Evolutionary conservation across 2,888 invertebrate species (phyloP).

Genomic region (Nymphalis polychloros): DNA sequence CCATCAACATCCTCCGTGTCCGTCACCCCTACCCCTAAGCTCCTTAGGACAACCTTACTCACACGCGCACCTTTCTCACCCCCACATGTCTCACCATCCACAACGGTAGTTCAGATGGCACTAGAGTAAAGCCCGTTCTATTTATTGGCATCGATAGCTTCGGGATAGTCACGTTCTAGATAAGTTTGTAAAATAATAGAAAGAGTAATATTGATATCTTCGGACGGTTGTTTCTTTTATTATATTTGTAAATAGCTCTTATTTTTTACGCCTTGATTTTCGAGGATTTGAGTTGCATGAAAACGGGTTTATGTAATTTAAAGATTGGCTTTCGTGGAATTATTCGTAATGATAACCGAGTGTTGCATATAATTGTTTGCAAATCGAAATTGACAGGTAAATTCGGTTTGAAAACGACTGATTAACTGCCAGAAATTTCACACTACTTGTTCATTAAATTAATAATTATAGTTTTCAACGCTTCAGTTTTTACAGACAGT

Average conservation of each 20-base stretch:
- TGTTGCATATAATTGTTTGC: conserved; percentile 48
- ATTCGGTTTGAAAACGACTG: conserved; percentile 42
- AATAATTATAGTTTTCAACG: conserved; percentile 11
- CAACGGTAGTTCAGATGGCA: conserved; percentile 86
- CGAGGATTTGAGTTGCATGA: conserved; percentile 60
- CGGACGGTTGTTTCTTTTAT: conserved; percentile 65
- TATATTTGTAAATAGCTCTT: conserved; percentile 71
- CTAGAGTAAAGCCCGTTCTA: conserved; percentile 55
- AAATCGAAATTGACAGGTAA: conserved; percentile 63
- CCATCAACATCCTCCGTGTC: conserved; percentile 88
- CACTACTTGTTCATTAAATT: conserved; percentile 17
- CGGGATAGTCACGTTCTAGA: conserved; percentile 73
- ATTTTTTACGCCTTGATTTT: conserved; percentile 38
- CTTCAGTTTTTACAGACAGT: conserved; percentile 12
- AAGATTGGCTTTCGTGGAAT: conserved; percentile 47
- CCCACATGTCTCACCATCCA: conserved; percentile 89
- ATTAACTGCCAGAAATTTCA: conserved; percentile 30
- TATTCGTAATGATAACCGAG: conserved; percentile 42
- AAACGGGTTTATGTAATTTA: conserved; percentile 47
- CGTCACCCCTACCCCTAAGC: conserved; percentile 86
- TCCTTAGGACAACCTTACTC: conserved; percentile 78
- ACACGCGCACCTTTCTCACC: conserved; percentile 83
- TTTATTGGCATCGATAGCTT: conserved; percentile 49
- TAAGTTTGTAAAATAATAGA: conserved; percentile 61
- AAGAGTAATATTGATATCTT: conserved; percentile 51